Percentiles rank a stretch among this genome's conserved stretches.
phyloP scores from a whole-genome alignment of 1,140 invertebrate species.

The Trichonephila inaurata region DNA sequence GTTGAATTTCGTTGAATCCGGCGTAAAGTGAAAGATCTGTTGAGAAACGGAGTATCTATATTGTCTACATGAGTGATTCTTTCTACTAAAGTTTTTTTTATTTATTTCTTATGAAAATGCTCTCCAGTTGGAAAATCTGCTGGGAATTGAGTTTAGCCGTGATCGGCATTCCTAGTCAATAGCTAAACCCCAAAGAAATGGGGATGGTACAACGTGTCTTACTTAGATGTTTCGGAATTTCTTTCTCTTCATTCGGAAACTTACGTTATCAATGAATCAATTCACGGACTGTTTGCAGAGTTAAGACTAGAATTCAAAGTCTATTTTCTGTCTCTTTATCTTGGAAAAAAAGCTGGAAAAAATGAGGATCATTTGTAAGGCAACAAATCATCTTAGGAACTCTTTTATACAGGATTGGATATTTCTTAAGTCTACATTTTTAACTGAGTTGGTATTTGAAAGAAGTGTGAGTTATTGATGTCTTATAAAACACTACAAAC shows the following conservation, averaged over 20 bases:
- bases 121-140: constrained; percentile 3
- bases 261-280: neutral
- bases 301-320: neutral
- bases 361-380: neutral
- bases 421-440: too few relatives aligned
- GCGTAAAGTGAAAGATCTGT: constrained; percentile 14
- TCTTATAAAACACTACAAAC: too few relatives aligned
- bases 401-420: too few relatives aligned
- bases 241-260: neutral
- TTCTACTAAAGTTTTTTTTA: neutral
- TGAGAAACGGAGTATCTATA: neutral
- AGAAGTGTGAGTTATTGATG: too few relatives aligned
- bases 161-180: constrained; percentile 4
- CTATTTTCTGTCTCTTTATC: neutral
- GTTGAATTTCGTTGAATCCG: constrained; percentile 10
- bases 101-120: neutral
- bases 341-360: neutral
- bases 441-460: too few relatives aligned
- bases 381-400: neutral
- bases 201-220: neutral
- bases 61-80: constrained; percentile 47
- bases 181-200: neutral
- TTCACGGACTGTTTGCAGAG: neutral
- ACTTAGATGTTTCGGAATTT: neutral
- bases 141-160: constrained; percentile 18